Percentiles rank a stretch among this genome's conserved stretches.
Evolutionary conservation across 1,140 invertebrate species (phyloP).

Genomic region (Ylistrum balloti): DNA sequence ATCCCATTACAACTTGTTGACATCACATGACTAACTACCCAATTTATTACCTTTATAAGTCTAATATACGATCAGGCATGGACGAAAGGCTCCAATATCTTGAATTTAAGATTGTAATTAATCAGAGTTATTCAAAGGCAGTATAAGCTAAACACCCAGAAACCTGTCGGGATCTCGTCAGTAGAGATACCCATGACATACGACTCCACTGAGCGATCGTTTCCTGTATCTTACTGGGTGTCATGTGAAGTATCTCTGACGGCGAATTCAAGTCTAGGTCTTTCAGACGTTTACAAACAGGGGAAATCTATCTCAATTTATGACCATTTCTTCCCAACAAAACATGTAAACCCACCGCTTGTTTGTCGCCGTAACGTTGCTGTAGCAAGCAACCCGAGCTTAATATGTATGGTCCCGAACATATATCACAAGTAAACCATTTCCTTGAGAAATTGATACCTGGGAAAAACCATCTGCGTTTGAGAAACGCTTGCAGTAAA

Average conservation of each 20-base stretch:
- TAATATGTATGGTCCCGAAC: not conserved
- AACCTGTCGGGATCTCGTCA: not conserved
- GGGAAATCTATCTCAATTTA: not conserved
- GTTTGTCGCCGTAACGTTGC: conserved; percentile 13
- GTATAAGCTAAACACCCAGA: too few relatives aligned
- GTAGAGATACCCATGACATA: not conserved
- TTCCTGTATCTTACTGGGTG: not conserved
- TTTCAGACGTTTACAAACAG: conserved; percentile 38
- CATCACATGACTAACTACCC: too few relatives aligned
- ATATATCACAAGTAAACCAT: conserved; percentile 21
- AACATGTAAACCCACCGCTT: not conserved
- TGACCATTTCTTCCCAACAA: not conserved
- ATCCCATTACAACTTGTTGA: not conserved
- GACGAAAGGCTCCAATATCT: too few relatives aligned
- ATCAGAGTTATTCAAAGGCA: too few relatives aligned
- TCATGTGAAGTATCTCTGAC: not conserved
- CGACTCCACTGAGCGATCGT: not conserved
- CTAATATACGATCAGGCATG: too few relatives aligned
- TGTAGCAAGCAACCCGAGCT: conserved; percentile 1
- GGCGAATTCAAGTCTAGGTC: not conserved
- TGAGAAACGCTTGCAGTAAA: not conserved
- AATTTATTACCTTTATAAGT: too few relatives aligned
- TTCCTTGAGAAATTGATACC: conserved; percentile 7
- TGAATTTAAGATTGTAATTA: too few relatives aligned
- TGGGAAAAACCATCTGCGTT: conserved; percentile 17